These are phyloP conservation scores for Eupithecia pulchellata DNA, from an alignment of 2,888 invertebrate genomes.

Conservation along the genomic window DNA sequence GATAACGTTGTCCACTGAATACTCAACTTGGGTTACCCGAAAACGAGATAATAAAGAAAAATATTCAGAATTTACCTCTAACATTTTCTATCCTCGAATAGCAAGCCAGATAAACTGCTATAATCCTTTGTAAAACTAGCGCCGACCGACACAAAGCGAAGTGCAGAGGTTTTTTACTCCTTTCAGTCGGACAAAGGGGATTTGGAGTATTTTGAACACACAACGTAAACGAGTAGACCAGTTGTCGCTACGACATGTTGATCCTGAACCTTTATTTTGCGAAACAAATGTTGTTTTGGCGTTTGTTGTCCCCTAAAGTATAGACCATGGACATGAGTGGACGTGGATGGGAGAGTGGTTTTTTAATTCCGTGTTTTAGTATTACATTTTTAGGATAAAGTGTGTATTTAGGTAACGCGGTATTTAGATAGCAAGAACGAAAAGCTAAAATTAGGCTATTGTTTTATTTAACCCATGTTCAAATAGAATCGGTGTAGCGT, in stretches of 20 bases:
- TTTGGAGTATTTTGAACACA: slow-evolving; percentile 18
- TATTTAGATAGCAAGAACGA: neutral
- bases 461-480: neutral
- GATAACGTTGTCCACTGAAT: neutral
- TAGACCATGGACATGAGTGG: neutral
- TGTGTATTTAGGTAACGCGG: neutral
- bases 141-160: slow-evolving; percentile 6
- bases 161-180: neutral
- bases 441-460: neutral
- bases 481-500: neutral
- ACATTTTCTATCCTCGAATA: neutral
- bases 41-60: neutral
- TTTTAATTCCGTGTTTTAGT: slow-evolving; percentile 9
- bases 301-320: neutral
- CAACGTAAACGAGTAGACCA: slow-evolving; percentile 25
- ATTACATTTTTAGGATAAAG: slow-evolving; percentile 4
- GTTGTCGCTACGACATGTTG: slow-evolving; percentile 25
- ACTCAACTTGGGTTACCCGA: neutral
- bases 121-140: slow-evolving; percentile 14
- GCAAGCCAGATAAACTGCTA: slow-evolving; percentile 4
- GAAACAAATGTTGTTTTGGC: slow-evolving; percentile 14
- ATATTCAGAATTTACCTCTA: neutral
- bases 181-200: slow-evolving; percentile 21
- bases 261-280: slow-evolving; percentile 11
- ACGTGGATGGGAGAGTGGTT: neutral